Base-by-base conservation (phyloP, 2,888 invertebrate genomes). In the Spilosoma lubricipeda region DNA sequence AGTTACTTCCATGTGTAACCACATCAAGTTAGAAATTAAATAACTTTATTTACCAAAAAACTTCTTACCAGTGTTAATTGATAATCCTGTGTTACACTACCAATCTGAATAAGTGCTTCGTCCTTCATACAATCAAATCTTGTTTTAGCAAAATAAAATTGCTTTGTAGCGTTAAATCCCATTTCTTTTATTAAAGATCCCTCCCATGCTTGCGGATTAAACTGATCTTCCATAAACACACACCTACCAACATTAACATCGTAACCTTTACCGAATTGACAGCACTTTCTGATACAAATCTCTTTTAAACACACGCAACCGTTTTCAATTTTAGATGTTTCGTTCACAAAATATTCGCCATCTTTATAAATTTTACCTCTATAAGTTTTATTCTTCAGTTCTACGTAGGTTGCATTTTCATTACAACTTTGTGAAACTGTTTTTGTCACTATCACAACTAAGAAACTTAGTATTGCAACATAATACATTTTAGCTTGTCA, bases 271-370 rank as follows among this genome's bases (percentile, higher is more conserved):
- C 93, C 93, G 0, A 86, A 75, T 0, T 91, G 90, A 74, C 95
- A 95, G 42, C 94, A 95, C 74, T 94, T 94, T 3, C 85, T 79
- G 0, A 92, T 72, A 74, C 93, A 94, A 18, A 74, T 79, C 64
- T 88, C 84, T 66, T 92, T 91, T 4, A 78, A 76, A 68, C 92
- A 92, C 13, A 90, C 76, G 83, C 93, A 94, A 0, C 90, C 92
- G 67, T 89, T 84, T 70, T 88, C 78, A 15, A 73, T 69, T 1
- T 85, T 80, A 0, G 84, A 89, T 3, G 80, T 82, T 3, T 84
- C 81, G 64, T 92, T 89, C 3, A 83, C 74, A 74, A 81, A 90
- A 76, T 92, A 93, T 77, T 94, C 91, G 18, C 85, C 80, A 23
- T 74, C 79, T 0, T 82, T 76, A 52, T 91, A 93, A 45, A 52